A percentile compares a stretch with the other conserved stretches of the same genome.
These are phyloP conservation scores for Diorhabda elongata DNA, from an alignment of 1,140 invertebrate species.

Conservation along the genomic window DNA sequence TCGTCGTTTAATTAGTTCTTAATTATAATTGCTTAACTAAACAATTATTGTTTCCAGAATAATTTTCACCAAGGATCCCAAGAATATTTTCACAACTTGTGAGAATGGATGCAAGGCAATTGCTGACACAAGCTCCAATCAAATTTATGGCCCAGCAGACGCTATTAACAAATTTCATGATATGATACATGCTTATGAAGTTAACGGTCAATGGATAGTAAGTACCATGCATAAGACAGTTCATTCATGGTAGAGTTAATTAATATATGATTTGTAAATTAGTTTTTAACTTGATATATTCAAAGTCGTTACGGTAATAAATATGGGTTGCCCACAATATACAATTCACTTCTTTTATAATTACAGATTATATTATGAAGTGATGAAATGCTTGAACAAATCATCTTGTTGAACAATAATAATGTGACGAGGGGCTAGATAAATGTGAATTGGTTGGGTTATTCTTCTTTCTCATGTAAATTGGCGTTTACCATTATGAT, in stretches of 20 bases:
- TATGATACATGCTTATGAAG: constrained; percentile 59
- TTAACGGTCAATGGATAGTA: constrained; percentile 59
- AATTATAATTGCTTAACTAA: too few relatives aligned
- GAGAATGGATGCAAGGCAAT: constrained; percentile 63
- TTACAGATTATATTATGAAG: too few relatives aligned
- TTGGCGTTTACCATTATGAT: too few relatives aligned
- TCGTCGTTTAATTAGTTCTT: too few relatives aligned
- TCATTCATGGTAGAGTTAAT: too few relatives aligned
- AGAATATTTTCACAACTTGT: constrained; percentile 48
- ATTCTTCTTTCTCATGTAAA: too few relatives aligned
- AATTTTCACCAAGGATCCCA: constrained; percentile 41
- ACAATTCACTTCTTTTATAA: too few relatives aligned
- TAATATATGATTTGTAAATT: not conserved
- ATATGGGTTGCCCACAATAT: too few relatives aligned
- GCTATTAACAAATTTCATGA: constrained; percentile 67
- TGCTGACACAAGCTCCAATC: constrained; percentile 76
- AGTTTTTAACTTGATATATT: constrained; percentile 13
- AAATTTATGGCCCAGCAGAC: constrained; percentile 66
- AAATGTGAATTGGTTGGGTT: too few relatives aligned
- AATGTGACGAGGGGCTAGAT: too few relatives aligned
- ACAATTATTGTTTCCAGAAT: constrained; percentile 38
- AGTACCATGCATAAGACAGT: constrained; percentile 14
- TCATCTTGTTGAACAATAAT: too few relatives aligned
- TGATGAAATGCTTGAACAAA: too few relatives aligned
- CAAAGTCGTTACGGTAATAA: not conserved